phyloP scores from a whole-genome alignment of 1,140 invertebrate genomes.

The Drosophila pseudoananassae region DNA sequence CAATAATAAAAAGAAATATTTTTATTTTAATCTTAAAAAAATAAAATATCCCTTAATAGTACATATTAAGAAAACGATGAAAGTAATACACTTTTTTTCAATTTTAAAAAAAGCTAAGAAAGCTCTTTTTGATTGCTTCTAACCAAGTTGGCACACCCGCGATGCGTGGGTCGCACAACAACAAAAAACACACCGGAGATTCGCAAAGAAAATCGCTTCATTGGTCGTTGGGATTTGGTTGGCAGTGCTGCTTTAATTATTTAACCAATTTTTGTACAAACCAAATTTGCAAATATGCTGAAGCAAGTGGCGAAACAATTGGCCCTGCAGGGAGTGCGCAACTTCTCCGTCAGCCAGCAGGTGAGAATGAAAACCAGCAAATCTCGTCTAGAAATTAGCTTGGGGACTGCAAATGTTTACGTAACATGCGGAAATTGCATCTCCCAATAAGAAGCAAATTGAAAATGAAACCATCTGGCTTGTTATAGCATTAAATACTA shows the following conservation, averaged over 20 bases:
- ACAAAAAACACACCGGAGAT: conserved; percentile 28
- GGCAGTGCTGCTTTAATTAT: conserved; percentile 52
- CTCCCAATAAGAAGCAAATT: neutral
- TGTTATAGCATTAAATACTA: neutral
- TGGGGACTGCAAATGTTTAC: conserved; percentile 55
- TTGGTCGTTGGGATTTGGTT: conserved; percentile 69
- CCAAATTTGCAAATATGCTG: conserved; percentile 68
- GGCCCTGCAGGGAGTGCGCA: conserved; percentile 79
- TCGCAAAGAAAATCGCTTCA: conserved; percentile 36
- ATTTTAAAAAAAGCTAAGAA: neutral
- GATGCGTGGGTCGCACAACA: conserved; percentile 4
- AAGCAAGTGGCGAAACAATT: conserved; percentile 83
- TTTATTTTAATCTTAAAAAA: too few relatives aligned
- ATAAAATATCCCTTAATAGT: too few relatives aligned
- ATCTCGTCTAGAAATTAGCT: conserved; percentile 1
- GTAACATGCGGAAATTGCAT: conserved; percentile 53
- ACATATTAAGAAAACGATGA: too few relatives aligned
- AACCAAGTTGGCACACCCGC: conserved; percentile 16
- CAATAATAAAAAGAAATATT: too few relatives aligned
- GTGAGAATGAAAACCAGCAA: conserved; percentile 44
- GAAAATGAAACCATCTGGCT: neutral
- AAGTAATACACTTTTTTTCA: neutral
- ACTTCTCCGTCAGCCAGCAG: conserved; percentile 76
- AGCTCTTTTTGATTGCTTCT: neutral
- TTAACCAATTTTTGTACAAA: conserved; percentile 55